Conservation (phyloP, 2,888 invertebrate genomes). For the Eupithecia exiguata region DNA sequence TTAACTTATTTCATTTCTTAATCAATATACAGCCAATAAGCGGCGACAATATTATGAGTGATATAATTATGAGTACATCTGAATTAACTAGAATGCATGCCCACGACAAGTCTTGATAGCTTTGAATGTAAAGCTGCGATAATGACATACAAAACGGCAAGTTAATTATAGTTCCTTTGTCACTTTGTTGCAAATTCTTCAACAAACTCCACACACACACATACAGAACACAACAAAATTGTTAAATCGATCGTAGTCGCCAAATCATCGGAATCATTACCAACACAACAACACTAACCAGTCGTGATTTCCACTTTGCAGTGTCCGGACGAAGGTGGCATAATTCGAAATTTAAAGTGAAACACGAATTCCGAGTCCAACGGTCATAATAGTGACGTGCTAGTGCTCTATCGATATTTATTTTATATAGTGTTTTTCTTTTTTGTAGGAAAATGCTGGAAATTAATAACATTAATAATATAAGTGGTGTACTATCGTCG, state of each 20-base stretch:
- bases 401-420: slow-evolving; percentile 66
- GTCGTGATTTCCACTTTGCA: slow-evolving; percentile 82
- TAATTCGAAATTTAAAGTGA: slow-evolving; percentile 79
- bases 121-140: neutral
- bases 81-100: neutral
- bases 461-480: slow-evolving; percentile 83
- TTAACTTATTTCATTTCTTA: no score
- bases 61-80: neutral
- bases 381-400: slow-evolving; percentile 71
- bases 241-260: slow-evolving; percentile 68
- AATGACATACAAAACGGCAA: slow-evolving; percentile 1
- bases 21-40: neutral
- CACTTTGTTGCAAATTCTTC: slow-evolving; percentile 44
- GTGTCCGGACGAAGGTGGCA: slow-evolving; percentile 81
- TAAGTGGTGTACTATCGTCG: slow-evolving; percentile 82
- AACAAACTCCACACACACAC: slow-evolving; percentile 55
- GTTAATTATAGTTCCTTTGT: neutral
- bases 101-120: neutral
- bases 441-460: slow-evolving; percentile 84
- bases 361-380: slow-evolving; percentile 54
- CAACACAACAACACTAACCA: slow-evolving; percentile 70
- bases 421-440: slow-evolving; percentile 73
- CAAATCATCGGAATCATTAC: slow-evolving; percentile 62
- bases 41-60: neutral
- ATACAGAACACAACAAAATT: slow-evolving; percentile 64